Conservation (phyloP, 2,888 invertebrate species). For the Erebia aethiops region DNA sequence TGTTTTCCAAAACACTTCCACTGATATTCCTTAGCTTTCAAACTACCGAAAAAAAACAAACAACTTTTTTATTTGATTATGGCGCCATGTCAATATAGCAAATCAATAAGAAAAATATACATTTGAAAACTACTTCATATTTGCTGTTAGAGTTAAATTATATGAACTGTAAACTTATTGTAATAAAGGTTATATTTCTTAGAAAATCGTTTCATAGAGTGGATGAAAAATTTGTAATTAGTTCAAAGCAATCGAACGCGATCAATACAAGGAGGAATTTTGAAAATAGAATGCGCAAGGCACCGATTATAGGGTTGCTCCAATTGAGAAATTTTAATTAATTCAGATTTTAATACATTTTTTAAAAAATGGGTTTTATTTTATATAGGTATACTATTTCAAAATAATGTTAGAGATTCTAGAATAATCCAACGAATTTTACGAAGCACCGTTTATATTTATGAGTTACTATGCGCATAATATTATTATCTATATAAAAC, state of each 20-base stretch:
- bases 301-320: slow-evolving; percentile 65
- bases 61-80: slow-evolving; percentile 24
- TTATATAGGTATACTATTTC: background rate
- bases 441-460: no score
- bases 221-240: slow-evolving; percentile 45
- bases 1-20: slow-evolving; percentile 15
- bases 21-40: slow-evolving; percentile 8
- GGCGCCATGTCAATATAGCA: slow-evolving; percentile 48
- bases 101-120: slow-evolving; percentile 50
- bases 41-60: slow-evolving; percentile 24
- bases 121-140: slow-evolving; percentile 41
- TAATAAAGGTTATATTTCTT: slow-evolving; percentile 15
- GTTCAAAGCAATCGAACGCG: slow-evolving; percentile 59
- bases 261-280: slow-evolving; percentile 69
- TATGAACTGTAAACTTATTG: slow-evolving; percentile 1
- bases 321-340: background rate
- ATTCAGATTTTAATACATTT: background rate
- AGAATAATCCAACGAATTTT: no score
- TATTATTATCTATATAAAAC: no score
- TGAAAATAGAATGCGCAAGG: slow-evolving; percentile 70
- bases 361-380: no score
- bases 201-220: slow-evolving; percentile 23
- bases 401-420: no score
- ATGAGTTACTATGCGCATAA: no score
- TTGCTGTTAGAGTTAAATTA: background rate